Evolutionary conservation across 1,140 invertebrate species (phyloP).

Genomic region (Acromyrmex heyeri): DNA sequence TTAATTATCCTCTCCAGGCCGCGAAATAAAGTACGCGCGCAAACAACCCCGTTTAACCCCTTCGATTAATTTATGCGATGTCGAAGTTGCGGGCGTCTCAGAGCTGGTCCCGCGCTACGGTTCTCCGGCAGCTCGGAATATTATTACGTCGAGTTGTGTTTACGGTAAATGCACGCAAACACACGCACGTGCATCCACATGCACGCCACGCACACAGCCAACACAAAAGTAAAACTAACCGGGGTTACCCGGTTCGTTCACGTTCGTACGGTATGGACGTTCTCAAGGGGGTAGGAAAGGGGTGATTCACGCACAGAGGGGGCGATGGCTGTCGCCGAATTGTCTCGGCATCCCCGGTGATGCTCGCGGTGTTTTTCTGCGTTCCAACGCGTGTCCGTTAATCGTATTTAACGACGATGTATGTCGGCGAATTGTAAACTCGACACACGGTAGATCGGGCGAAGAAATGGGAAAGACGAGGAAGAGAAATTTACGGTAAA

Average conservation of each 20-base stretch:
- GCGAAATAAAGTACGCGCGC: slow-evolving; percentile 3
- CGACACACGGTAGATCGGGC: not conserved
- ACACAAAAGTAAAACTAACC: slow-evolving; percentile 46
- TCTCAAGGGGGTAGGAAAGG: not conserved
- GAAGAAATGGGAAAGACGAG: not conserved
- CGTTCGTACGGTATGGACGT: not conserved
- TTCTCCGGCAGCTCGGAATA: not conserved
- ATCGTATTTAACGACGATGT: slow-evolving; percentile 37
- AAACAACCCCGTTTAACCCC: not conserved
- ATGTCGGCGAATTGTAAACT: not conserved
- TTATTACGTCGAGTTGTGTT: slow-evolving; percentile 67
- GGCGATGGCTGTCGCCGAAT: slow-evolving; percentile 52
- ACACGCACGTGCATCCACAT: not conserved
- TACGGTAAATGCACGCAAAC: slow-evolving; percentile 55
- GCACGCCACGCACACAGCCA: not conserved
- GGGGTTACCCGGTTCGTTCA: not conserved
- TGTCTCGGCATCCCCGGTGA: slow-evolving; percentile 42
- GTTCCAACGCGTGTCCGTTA: slow-evolving; percentile 36
- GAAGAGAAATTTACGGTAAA: not conserved
- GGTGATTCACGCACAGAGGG: slow-evolving; percentile 36
- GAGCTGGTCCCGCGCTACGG: not conserved
- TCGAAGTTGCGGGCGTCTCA: not conserved
- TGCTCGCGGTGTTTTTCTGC: slow-evolving; percentile 33
- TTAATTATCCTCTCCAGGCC: slow-evolving; percentile 7
- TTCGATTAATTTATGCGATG: slow-evolving; percentile 46